phyloP scores from a whole-genome alignment of 2,113 vertebrate species.

The Melanotaenia duboulayi region DNA sequence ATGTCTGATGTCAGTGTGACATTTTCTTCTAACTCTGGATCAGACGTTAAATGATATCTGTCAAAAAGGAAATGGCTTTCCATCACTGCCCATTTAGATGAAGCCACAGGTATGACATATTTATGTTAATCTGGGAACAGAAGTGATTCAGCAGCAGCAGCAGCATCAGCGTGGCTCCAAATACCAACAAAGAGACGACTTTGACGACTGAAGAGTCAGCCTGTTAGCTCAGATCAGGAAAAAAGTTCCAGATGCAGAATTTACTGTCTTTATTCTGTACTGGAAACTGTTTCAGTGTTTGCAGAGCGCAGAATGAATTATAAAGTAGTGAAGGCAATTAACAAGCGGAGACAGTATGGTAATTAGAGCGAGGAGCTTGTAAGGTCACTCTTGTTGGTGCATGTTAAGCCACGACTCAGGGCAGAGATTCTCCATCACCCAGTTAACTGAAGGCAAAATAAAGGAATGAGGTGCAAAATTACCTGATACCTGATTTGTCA shows the following conservation, averaged over 20 bases:
- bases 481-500: conserved; percentile 72
- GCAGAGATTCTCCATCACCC: conserved; percentile 71
- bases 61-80: conserved; percentile 65
- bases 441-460: conserved; percentile 74
- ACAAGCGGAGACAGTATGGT: conserved; percentile 82
- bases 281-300: conserved; percentile 74
- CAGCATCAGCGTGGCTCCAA: conserved; percentile 34
- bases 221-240: neutral
- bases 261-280: conserved; percentile 59
- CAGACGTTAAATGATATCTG: conserved; percentile 62
- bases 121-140: conserved; percentile 53
- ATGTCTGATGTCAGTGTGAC: conserved; percentile 37
- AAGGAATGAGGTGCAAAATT: conserved; percentile 71
- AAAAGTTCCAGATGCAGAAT: conserved; percentile 44
- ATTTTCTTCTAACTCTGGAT: conserved; percentile 45
- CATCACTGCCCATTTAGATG: conserved; percentile 48
- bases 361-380: conserved; percentile 84
- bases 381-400: conserved; percentile 87
- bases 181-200: conserved; percentile 64
- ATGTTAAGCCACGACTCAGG: conserved; percentile 84
- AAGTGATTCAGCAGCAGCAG: conserved; percentile 29
- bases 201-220: conserved; percentile 47
- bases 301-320: conserved; percentile 79
- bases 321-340: conserved; percentile 86
- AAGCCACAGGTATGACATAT: conserved; percentile 51